phyloP scores from a whole-genome alignment of 2,113 vertebrate species.

The Hyaena hyaena region DNA sequence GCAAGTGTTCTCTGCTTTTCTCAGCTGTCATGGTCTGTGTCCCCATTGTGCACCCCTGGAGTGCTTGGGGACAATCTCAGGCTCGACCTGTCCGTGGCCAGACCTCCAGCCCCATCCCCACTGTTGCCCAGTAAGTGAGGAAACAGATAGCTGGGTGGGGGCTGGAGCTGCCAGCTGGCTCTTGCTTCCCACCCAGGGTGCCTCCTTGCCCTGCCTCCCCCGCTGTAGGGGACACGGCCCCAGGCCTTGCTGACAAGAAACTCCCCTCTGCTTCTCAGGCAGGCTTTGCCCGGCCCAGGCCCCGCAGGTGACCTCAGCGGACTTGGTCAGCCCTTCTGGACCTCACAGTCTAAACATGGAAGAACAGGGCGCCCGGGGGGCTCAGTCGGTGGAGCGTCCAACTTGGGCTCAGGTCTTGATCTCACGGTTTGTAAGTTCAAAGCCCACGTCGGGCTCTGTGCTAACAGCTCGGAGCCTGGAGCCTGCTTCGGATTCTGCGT shows the following conservation, averaged over 20 bases:
- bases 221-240: neutral
- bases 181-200: neutral
- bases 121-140: neutral
- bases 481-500: no score
- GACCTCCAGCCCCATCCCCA: no score
- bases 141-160: neutral
- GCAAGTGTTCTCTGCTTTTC: neutral
- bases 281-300: neutral
- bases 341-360: rapidly evolving
- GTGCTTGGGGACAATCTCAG: neutral
- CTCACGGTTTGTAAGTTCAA: no score
- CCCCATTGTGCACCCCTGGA: neutral
- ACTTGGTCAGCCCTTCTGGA: rapidly evolving
- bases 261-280: no score
- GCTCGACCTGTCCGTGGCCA: no score
- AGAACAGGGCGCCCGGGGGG: no score
- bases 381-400: no score
- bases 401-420: no score
- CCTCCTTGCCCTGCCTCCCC: neutral
- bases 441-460: no score
- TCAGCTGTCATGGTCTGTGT: neutral
- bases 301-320: neutral
- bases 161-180: neutral
- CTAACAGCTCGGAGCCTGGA: no score
- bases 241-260: no score